These are phyloP conservation scores for Cyanocitta stelleri DNA, from an alignment of 2,113 vertebrate species.

Conservation along the genomic window DNA sequence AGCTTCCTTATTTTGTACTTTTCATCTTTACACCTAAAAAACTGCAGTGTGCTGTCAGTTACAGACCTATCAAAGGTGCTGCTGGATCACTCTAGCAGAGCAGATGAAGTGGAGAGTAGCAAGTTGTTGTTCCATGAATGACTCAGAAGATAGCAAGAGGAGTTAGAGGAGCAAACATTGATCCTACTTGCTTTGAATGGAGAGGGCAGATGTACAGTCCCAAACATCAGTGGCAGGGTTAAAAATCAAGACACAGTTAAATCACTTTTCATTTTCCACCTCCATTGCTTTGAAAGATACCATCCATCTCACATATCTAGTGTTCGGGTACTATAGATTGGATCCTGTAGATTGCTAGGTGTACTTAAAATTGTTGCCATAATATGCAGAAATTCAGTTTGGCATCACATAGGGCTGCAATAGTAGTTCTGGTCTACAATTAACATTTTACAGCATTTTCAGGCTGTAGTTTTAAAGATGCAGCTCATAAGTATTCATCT, in stretches of 20 bases:
- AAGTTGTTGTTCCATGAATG: accelerated
- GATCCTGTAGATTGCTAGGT: not conserved
- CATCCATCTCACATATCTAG: not conserved
- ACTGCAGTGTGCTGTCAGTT: not conserved
- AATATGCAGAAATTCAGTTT: not conserved
- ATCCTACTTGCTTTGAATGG: not conserved
- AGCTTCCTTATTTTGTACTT: not conserved
- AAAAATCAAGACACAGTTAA: not conserved
- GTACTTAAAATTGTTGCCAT: not conserved
- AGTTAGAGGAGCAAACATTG: not conserved
- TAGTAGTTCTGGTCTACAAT: not conserved
- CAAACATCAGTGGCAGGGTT: not conserved
- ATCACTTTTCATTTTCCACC: not conserved
- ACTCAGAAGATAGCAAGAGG: not conserved
- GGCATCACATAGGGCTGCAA: not conserved
- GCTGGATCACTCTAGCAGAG: not conserved
- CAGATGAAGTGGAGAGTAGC: not conserved
- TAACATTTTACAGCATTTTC: not conserved
- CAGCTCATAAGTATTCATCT: not conserved
- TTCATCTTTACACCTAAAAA: not conserved
- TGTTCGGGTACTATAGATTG: not conserved
- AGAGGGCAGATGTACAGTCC: not conserved
- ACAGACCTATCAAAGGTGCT: not conserved
- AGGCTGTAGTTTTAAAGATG: not conserved
- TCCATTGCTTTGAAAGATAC: not conserved